phyloP scores from a whole-genome alignment of 2,888 invertebrate genomes.

The Rhamphomyia laevipes region DNA sequence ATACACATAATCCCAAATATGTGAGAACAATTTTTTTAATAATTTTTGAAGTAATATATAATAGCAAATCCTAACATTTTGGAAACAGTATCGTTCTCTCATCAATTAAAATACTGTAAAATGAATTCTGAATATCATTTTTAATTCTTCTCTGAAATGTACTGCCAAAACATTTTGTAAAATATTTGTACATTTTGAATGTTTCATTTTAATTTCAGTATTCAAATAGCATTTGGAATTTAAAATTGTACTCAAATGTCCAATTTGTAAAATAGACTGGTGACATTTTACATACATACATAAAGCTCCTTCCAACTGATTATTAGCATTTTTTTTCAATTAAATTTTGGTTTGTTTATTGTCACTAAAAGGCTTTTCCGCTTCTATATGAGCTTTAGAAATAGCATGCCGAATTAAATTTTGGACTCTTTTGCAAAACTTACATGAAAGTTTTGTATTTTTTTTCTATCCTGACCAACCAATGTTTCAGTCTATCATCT shows the following conservation, averaged over 20 bases:
- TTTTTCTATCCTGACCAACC: too few species aligned
- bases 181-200: constrained; percentile 1
- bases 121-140: not conserved
- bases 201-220: not conserved
- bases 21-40: not conserved
- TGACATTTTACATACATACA: constrained; percentile 1
- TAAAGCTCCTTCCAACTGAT: not conserved
- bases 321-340: not conserved
- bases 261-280: not conserved
- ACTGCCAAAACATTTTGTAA: not conserved
- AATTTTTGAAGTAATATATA: not conserved
- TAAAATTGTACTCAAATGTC: not conserved
- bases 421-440: too few species aligned
- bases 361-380: too few species aligned
- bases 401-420: too few species aligned
- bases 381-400: too few species aligned
- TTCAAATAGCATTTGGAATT: not conserved
- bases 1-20: not conserved
- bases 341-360: too few species aligned
- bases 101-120: constrained; percentile 3
- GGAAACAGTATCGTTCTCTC: constrained; percentile 1
- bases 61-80: constrained; percentile 1
- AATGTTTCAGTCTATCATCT: too few species aligned
- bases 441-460: too few species aligned
- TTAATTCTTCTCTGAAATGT: not conserved